Evolutionary conservation across 1,140 invertebrate species (phyloP).

Genomic region (Diorhabda elongata): DNA sequence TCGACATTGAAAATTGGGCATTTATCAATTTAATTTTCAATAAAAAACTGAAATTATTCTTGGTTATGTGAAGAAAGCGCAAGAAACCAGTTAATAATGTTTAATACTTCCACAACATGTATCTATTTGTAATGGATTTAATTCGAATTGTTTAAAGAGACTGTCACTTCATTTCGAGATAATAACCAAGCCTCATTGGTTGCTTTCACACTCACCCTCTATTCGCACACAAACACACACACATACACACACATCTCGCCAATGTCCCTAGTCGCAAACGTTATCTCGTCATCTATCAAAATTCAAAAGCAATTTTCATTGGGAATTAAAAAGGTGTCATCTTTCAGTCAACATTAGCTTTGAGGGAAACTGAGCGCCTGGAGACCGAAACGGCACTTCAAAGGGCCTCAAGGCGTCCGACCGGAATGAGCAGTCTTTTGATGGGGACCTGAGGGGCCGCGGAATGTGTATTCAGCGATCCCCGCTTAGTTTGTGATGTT

Average conservation of each 20-base stretch:
- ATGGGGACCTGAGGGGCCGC: constrained; percentile 16
- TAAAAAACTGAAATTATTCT: too few species aligned
- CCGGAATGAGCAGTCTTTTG: constrained; percentile 29
- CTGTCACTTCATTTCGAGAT: neutral
- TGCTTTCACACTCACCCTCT: neutral
- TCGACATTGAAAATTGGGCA: too few species aligned
- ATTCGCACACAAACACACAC: neutral
- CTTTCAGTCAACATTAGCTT: constrained; percentile 35
- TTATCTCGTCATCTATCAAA: constrained; percentile 38
- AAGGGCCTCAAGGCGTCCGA: constrained; percentile 29
- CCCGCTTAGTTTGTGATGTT: constrained; percentile 31
- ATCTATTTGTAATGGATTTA: too few species aligned
- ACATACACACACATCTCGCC: neutral
- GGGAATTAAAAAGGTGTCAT: constrained; percentile 43
- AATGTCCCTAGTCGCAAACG: constrained; percentile 15
- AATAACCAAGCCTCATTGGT: neutral
- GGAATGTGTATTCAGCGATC: constrained; percentile 20
- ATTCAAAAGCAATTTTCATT: constrained; percentile 42
- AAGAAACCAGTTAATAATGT: too few species aligned
- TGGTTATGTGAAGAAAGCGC: too few species aligned
- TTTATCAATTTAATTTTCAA: too few species aligned
- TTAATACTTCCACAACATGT: too few species aligned
- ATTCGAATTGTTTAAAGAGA: too few species aligned
- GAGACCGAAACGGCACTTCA: constrained; percentile 31
- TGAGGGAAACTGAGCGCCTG: constrained; percentile 18